Evolutionary conservation across 2,888 invertebrate species (phyloP).

Genomic region (Oscheius sp.): DNA sequence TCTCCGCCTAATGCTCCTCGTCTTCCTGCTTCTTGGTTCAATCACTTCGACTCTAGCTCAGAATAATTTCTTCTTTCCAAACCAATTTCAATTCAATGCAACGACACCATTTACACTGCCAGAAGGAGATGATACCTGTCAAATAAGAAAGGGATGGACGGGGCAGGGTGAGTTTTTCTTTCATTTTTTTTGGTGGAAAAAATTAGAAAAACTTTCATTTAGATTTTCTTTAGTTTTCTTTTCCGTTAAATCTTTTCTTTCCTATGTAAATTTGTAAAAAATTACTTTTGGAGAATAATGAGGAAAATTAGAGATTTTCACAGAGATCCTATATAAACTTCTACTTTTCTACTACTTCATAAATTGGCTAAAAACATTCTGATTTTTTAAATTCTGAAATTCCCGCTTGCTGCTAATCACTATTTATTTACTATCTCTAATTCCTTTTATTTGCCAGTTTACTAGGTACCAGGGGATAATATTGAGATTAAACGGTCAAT

Average conservation of each 20-base stretch:
- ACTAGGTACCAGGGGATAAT: too few relatives aligned
- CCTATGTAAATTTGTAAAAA: background rate
- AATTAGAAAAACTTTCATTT: background rate
- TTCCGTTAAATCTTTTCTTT: background rate
- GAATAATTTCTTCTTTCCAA: background rate
- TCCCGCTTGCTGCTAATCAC: too few relatives aligned
- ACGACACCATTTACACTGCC: background rate
- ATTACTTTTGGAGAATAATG: background rate
- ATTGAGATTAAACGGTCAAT: too few relatives aligned
- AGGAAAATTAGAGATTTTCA: background rate
- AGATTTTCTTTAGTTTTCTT: background rate
- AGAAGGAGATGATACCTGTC: conserved; percentile 8
- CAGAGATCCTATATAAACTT: too few relatives aligned
- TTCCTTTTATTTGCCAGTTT: background rate
- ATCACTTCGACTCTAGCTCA: background rate
- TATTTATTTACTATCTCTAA: background rate
- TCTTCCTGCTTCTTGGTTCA: background rate
- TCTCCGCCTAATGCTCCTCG: background rate
- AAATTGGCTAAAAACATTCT: too few relatives aligned
- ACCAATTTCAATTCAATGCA: background rate
- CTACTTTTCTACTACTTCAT: too few relatives aligned
- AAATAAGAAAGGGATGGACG: conserved; percentile 7
- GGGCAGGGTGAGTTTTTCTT: background rate
- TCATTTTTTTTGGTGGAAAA: too few relatives aligned
- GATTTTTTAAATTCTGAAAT: too few relatives aligned